Evolutionary conservation across 1,140 invertebrate species (phyloP).

Genomic region (Adoxophyes honmai): DNA sequence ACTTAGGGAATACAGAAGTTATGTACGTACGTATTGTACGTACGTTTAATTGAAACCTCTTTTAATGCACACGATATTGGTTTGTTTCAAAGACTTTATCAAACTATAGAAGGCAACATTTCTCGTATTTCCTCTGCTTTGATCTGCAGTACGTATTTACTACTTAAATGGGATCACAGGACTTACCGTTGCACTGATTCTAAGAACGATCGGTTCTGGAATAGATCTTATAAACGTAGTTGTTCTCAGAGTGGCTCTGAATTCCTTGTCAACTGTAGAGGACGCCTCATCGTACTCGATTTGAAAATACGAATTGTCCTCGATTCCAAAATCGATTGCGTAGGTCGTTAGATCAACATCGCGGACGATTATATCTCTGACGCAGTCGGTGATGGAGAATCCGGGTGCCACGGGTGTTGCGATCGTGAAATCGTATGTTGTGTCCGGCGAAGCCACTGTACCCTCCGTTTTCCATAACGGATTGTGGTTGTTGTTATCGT

Average conservation of each 20-base stretch:
- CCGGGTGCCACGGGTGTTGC: constrained; percentile 51
- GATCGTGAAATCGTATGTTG: constrained; percentile 40
- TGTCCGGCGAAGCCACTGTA: neutral
- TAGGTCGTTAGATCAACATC: constrained; percentile 62
- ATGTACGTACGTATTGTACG: too few relatives aligned
- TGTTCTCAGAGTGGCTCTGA: constrained; percentile 45
- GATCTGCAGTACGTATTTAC: neutral
- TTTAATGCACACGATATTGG: too few relatives aligned
- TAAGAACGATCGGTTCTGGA: constrained; percentile 39
- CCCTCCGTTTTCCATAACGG: constrained; percentile 42
- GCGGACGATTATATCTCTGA: constrained; percentile 42
- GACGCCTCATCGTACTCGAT: constrained; percentile 37
- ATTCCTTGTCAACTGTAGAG: constrained; percentile 44
- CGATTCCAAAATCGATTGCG: constrained; percentile 46
- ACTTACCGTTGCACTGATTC: constrained; percentile 62
- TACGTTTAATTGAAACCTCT: too few relatives aligned
- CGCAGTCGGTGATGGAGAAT: constrained; percentile 44
- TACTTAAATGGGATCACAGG: neutral
- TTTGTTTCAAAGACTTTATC: too few relatives aligned
- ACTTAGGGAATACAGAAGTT: too few relatives aligned
- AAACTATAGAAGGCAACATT: too few relatives aligned
- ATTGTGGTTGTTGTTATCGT: constrained; percentile 57
- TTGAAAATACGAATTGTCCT: constrained; percentile 51
- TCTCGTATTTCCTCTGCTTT: neutral
- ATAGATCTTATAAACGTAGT: constrained; percentile 52